Evolutionary conservation across 2,888 invertebrate genomes (phyloP), one percentile per base, ranked within the genome.

Genomic region (Lymantria monacha): DNA sequence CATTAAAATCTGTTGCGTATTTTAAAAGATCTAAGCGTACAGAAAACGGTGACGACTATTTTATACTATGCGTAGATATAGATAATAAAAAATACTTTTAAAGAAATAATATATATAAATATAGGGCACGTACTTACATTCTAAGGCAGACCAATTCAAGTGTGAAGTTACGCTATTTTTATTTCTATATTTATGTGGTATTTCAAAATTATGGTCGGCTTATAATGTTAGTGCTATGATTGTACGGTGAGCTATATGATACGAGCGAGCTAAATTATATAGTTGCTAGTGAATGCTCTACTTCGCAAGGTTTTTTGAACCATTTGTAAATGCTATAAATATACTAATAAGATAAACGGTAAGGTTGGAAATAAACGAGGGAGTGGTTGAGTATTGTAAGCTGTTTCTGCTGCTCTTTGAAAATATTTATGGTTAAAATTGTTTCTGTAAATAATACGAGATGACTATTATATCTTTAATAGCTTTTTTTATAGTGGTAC

Each of bases 171-270:
- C 30, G 10, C 13, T 7, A 9, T 33, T 46, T 43, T 46, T 49
- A 31, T 33, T 42, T 33, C 38, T 3, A 57, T 41, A 11, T 61
- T 64, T 61, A 61, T 65, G 59, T 49, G 65, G 53, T 50, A 13
- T 51, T 61, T 48, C 49, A 37, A 54, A 65, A 65, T 65, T 53
- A 51, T 66, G 48, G 49, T 45, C 12, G 40, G 48, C 37, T 33
- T 41, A 51, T 54, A 38, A 62, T 55, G 63, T 66, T 55, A 43
- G 44, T 51, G 41, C 48, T 49, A 41, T 64, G 58, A 53, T 64
- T 53, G 57, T 49, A 48, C 30, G 42, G 46, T 31, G n/a, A 38
- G 12, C 37, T 37, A 15, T 31, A 11, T 5, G 40, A 10, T 30
- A 10, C 15, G 37, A 50, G 46, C 36, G 38, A 44, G 42, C 44